Conservation (phyloP, 2,113 vertebrate species). For the Varanus komodoensis region DNA sequence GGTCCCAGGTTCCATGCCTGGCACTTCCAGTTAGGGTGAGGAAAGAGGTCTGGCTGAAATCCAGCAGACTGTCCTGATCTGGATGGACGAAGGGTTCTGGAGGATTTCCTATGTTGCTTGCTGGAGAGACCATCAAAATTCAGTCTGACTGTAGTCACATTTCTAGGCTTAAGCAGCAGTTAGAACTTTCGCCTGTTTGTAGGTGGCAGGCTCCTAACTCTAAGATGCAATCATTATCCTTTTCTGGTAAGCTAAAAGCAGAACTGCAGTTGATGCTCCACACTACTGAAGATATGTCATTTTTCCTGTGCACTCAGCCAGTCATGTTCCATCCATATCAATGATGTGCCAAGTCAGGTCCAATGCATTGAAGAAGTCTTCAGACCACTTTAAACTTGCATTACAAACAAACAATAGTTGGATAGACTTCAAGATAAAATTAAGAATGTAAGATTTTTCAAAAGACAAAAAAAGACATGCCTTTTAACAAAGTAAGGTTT, state of each 20-base stretch:
- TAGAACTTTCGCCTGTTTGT: accelerated
- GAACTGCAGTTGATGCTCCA: not conserved
- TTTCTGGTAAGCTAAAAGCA: not conserved
- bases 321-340: not conserved
- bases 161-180: not conserved
- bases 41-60: not conserved
- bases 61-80: not conserved
- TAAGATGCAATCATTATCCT: not conserved
- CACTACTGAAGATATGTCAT: not conserved
- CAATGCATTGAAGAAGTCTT: too few species aligned
- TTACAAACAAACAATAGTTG: too few species aligned
- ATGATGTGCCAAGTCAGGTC: not conserved
- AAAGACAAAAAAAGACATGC: too few species aligned
- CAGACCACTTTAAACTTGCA: too few species aligned
- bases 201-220: not conserved
- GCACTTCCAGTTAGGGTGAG: not conserved
- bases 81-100: not conserved
- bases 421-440: too few species aligned
- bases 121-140: not conserved
- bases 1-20: not conserved
- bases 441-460: too few species aligned
- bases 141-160: not conserved
- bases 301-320: not conserved
- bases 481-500: too few species aligned
- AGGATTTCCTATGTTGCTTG: not conserved